These are phyloP conservation scores for Drosophila melanogaster DNA, from an alignment of 1,140 invertebrate genomes.

Conservation along the genomic window DNA sequence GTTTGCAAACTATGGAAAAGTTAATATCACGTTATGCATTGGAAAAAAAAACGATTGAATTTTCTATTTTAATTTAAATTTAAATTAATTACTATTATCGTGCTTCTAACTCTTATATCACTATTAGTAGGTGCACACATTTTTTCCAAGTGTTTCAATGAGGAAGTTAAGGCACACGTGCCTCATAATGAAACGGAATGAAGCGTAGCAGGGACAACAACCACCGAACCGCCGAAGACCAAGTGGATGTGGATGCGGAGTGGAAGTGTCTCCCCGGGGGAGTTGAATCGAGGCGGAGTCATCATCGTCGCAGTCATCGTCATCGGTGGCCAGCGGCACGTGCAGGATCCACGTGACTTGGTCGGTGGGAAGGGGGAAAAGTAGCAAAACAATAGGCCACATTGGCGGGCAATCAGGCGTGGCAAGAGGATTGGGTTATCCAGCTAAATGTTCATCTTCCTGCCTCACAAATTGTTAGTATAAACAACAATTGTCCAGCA, in stretches of 20 bases:
- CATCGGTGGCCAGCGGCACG: slow-evolving; percentile 60
- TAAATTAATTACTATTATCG: too few relatives aligned
- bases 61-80: too few relatives aligned
- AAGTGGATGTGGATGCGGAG: slow-evolving; percentile 21
- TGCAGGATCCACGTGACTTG: slow-evolving; percentile 61
- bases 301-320: slow-evolving; percentile 58
- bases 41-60: too few relatives aligned
- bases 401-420: slow-evolving; percentile 73
- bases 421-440: slow-evolving; percentile 47
- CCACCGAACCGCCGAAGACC: slow-evolving; percentile 14
- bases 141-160: slow-evolving; percentile 15
- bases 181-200: slow-evolving; percentile 69
- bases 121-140: too few relatives aligned
- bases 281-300: slow-evolving; percentile 26
- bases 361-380: slow-evolving; percentile 5
- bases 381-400: slow-evolving; percentile 72
- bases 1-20: too few relatives aligned
- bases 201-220: slow-evolving; percentile 45
- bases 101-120: too few relatives aligned
- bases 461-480: slow-evolving; percentile 83
- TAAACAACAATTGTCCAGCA: slow-evolving; percentile 81
- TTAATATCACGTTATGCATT: too few relatives aligned
- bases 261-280: slow-evolving; percentile 44
- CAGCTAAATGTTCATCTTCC: slow-evolving; percentile 72
- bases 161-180: slow-evolving; percentile 66